These are phyloP conservation scores for Watsonalla cultraria DNA, from an alignment of 2,888 invertebrate genomes.

Conservation along the genomic window DNA sequence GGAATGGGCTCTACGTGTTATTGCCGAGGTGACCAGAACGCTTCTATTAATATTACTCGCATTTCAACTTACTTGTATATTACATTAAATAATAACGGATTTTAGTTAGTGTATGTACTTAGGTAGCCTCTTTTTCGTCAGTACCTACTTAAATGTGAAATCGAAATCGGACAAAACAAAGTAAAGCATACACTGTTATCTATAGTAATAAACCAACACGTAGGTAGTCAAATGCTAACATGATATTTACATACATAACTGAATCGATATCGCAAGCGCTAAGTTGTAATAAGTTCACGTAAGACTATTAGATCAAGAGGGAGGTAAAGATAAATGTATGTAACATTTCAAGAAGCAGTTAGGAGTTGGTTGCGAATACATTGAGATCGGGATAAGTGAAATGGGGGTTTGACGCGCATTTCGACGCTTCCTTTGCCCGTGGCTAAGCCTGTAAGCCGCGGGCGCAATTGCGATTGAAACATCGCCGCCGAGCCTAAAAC, in stretches of 20 bases:
- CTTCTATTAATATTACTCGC: neutral
- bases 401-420: slow-evolving; percentile 64
- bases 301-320: slow-evolving; percentile 26
- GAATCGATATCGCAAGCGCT: neutral
- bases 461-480: slow-evolving; percentile 65
- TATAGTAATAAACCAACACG: neutral
- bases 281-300: slow-evolving; percentile 14
- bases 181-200: too few species aligned
- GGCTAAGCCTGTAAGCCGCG: slow-evolving; percentile 63
- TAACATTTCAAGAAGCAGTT: slow-evolving; percentile 18
- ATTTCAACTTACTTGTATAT: neutral
- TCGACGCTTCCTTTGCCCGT: slow-evolving; percentile 48
- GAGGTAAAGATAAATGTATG: slow-evolving; percentile 13
- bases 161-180: too few species aligned
- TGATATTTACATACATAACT: neutral
- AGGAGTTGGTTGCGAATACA: slow-evolving; percentile 30
- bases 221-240: neutral
- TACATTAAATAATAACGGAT: too few species aligned
- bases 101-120: too few species aligned
- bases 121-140: neutral
- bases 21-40: slow-evolving; percentile 7
- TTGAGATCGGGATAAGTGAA: slow-evolving; percentile 55
- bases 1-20: slow-evolving; percentile 39
- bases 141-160: too few species aligned
- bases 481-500: slow-evolving; percentile 62